phyloP scores from a whole-genome alignment of 2,797 vertebrate genomes.

The Nannoperca australis region DNA sequence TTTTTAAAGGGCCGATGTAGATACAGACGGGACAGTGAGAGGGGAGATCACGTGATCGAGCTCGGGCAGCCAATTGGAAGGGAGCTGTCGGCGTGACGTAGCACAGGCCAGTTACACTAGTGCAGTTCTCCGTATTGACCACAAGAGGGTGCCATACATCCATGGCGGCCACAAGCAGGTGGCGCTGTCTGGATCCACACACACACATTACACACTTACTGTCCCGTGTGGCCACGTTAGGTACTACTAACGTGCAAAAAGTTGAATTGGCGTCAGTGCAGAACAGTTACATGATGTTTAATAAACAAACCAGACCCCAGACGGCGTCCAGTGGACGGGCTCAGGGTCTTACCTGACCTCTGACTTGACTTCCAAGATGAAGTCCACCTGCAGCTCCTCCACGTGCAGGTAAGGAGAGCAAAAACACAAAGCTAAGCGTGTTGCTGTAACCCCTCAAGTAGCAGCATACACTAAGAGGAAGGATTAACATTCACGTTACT shows the following conservation, averaged over 20 bases:
- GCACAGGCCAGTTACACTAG: accelerated
- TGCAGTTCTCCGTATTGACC: accelerated
- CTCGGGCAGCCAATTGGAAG: slow-evolving; percentile 39
- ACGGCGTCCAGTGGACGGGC: too few relatives aligned
- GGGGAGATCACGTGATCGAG: slow-evolving; percentile 52
- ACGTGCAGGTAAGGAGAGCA: not conserved
- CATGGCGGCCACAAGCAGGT: too few relatives aligned
- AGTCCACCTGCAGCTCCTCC: not conserved
- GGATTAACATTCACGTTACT: not conserved
- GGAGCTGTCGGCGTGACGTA: slow-evolving; percentile 13
- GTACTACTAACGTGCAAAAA: too few relatives aligned
- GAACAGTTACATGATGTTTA: too few relatives aligned
- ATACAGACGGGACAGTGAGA: not conserved
- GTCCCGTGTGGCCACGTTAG: too few relatives aligned
- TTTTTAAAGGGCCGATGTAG: too few relatives aligned
- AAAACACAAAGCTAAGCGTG: not conserved
- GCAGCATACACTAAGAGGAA: accelerated
- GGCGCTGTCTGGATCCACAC: not conserved
- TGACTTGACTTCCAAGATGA: not conserved
- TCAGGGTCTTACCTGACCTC: not conserved
- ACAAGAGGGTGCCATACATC: not conserved
- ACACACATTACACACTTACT: not conserved
- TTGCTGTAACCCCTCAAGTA: too few relatives aligned
- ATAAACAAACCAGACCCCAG: too few relatives aligned
- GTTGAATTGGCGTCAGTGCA: too few relatives aligned